Evolutionary conservation across 1,140 invertebrate genomes (phyloP).

Genomic region (Camponotus vicinus): DNA sequence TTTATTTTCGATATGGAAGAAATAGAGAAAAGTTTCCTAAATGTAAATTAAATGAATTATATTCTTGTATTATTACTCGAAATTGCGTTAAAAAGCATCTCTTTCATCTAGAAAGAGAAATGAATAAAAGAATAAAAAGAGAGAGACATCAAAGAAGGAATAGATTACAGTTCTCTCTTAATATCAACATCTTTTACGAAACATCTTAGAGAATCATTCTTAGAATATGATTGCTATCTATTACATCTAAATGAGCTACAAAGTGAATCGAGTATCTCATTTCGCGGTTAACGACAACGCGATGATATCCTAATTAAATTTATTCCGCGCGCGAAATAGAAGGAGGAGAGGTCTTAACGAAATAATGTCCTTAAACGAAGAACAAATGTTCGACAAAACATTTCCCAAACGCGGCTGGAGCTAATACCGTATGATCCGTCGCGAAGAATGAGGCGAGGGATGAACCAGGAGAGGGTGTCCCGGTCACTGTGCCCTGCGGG

Average conservation of each 20-base stretch:
- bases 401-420: background rate
- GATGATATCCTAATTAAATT: constrained; percentile 42
- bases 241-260: background rate
- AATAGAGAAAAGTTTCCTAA: background rate
- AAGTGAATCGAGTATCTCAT: background rate
- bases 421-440: constrained; percentile 62
- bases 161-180: background rate
- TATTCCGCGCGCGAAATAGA: background rate
- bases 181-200: background rate
- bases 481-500: constrained; percentile 8
- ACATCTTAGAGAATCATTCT: background rate
- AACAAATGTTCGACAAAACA: constrained; percentile 65
- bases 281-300: background rate
- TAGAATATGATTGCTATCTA: background rate
- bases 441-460: constrained; percentile 2
- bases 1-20: background rate
- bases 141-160: background rate
- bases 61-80: background rate
- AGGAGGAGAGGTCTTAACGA: constrained; percentile 33
- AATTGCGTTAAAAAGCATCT: background rate
- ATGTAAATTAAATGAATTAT: background rate
- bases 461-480: constrained; percentile 12
- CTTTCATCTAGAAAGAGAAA: background rate
- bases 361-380: constrained; percentile 56
- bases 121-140: background rate